Percentiles rank a stretch among this genome's conserved stretches.
These are phyloP conservation scores for Corticium candelabrum DNA, from an alignment of 37 sponge, comb jelly and placozoan genomes.

Conservation along the genomic window DNA sequence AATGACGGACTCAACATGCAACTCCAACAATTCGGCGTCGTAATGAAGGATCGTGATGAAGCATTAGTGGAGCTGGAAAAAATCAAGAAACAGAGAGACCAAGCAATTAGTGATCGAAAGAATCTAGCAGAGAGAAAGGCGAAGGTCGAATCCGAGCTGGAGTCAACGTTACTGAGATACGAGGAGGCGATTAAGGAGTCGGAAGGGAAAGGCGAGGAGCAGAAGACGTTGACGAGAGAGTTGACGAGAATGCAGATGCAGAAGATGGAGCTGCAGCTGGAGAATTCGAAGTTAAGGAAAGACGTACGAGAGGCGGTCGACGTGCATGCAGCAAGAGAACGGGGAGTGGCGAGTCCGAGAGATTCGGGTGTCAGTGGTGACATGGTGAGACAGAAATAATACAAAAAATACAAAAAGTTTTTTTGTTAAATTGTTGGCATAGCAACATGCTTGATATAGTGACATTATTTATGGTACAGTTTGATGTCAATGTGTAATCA, in stretches of 20 bases:
- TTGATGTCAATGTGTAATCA: no score
- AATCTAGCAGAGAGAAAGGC: background rate
- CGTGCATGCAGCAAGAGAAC: background rate
- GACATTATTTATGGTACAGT: no score
- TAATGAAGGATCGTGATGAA: background rate
- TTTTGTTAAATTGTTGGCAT: no score
- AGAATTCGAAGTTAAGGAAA: background rate
- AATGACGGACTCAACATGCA: slow-evolving; percentile 1
- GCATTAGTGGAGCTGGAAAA: background rate
- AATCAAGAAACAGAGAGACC: background rate
- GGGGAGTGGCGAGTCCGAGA: background rate
- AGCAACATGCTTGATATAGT: no score
- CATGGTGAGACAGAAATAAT: background rate
- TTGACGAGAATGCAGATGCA: background rate
- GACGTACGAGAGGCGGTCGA: background rate
- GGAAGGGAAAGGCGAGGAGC: background rate
- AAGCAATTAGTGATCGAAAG: background rate
- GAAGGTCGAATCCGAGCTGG: background rate
- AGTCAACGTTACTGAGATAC: background rate
- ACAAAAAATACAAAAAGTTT: no score
- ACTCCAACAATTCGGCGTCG: background rate
- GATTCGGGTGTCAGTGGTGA: background rate
- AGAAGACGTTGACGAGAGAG: background rate
- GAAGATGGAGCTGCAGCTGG: background rate
- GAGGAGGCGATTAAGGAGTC: background rate